Conservation (phyloP, 2,113 vertebrate species). For the Lampris megalopsis region DNA sequence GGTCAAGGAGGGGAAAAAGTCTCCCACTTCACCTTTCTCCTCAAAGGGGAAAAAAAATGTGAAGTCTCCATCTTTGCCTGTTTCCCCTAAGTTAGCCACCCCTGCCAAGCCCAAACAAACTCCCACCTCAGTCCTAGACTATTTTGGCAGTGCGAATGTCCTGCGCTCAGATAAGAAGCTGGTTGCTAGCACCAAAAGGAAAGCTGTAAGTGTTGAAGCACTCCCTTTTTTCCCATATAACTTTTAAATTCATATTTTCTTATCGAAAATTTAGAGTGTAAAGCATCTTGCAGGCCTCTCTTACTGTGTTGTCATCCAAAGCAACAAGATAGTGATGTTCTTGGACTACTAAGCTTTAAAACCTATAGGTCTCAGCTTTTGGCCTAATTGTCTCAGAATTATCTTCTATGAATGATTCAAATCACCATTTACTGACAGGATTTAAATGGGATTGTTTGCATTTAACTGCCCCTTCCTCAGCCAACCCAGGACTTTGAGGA, state of each 20-base stretch:
- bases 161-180: conserved; percentile 94
- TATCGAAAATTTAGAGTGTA: no score
- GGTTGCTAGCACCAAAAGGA: conserved; percentile 90
- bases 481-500: conserved; percentile 79
- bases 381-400: background rate
- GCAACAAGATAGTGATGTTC: background rate
- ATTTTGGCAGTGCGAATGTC: conserved; percentile 86
- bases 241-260: background rate
- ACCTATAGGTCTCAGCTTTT: background rate
- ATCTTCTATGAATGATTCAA: background rate
- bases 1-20: conserved; percentile 41
- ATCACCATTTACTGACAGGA: background rate
- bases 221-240: background rate
- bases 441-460: background rate
- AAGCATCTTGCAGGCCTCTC: background rate
- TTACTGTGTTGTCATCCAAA: background rate
- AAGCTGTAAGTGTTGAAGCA: conserved; percentile 85
- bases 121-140: conserved; percentile 89
- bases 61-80: conserved; percentile 73
- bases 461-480: conserved; percentile 67
- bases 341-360: background rate
- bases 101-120: conserved; percentile 84
- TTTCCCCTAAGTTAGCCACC: conserved; percentile 73
- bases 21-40: conserved; percentile 49
- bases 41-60: conserved; percentile 55